Base-by-base conservation (phyloP, 2,797 vertebrate genomes). In the Malacoctenus gilli region DNA sequence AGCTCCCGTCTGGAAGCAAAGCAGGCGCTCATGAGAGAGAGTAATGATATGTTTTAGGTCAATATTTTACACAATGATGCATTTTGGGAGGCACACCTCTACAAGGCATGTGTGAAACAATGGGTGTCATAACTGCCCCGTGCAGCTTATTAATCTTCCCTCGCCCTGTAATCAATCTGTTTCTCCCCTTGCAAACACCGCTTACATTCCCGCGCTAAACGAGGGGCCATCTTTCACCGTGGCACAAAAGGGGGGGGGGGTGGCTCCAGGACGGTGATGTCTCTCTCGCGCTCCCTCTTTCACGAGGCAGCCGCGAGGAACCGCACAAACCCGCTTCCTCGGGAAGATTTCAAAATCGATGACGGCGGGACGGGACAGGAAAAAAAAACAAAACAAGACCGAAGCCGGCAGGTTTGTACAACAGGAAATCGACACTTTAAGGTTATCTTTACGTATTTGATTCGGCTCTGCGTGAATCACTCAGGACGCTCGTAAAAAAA, bases 31-130 rank as follows among this genome's bases (percentile, higher is more conserved):
- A 89, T 85, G 86, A 89, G 90, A 85, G 82, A 93, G 93, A 98
- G 92, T 95, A 95, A 98, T 95, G 94, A 94, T 93, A 89, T 91
- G 89, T 90, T 92, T 85, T 83, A 91, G 92, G 93, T 94, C 94
- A 94, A 93, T 95, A 95, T 95, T 94, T 95, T 96, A 95, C 92
- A 94, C 91, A 92, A 88, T 91, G 92, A 95, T 94, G 90, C 92
- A 92, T 97, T 96, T 96, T 94, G 92, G 90, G 85, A 93, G 90
- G 89, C 86, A 68, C 91, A 92, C 83, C 85, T 93, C 90, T 91
- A 87, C 87, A 83, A 89, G 90, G 85, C 86, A 91, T 82, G 84
- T 89, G 89, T 91, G 92, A 95, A 95, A 96, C 94, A 95, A 94
- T 95, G 90, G 90, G 82, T 94, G 94, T 93, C 93, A 94, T 92